Base-by-base conservation (phyloP, 2,797 vertebrate genomes). In the Poeciliopsis infans region DNA sequence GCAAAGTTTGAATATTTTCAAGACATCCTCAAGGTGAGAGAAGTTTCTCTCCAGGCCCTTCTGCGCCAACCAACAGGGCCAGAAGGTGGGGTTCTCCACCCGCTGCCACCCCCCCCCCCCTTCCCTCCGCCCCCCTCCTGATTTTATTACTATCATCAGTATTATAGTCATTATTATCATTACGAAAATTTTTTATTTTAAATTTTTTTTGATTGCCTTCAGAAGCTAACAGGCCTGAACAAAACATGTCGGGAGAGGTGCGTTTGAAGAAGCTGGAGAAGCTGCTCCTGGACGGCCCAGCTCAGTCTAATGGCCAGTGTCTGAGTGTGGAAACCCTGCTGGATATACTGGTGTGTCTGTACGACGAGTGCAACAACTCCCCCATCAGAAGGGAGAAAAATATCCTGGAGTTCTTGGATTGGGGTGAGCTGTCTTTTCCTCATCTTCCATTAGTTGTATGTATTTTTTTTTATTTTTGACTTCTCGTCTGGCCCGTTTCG, bases 211-310 rank as follows among this genome's bases (percentile, higher is more conserved):
- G 85, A 92, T 90, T 82, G 75, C 80, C 68, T 86, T 87, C 64
- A 31, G 36, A 47, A 76, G 5, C 33, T 51, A 77, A 70, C 59
- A 71, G 77, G 75, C 43, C 79, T 86, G 87, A 93, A 87, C 79
- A 93, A 95, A 95, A 61, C 91, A 99, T 99, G 98, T 99, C 98
- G 87, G 98, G 97, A 91, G 98, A 99, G 95, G 98, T 99, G 91
- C 97, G 98, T 94, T 95, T 99, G 97, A 97, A 97, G 96, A 98
- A 98, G 95, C 94, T 99, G 96, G 98, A 99, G 93, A 97, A 98
- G 93, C 96, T 99, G 93, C 91, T 99, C 87, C 94, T 99, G 96
- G 98, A 97, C 92, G 98, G 98, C 81, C 97, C 98, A 69, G 96
- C 95, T 78, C 96, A 95, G 87, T 96, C 97, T 81, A 97, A 92